Evolutionary conservation across 2,888 invertebrate species (phyloP), one percentile per base, ranked within the genome.

Genomic region (Drosophila gaucha): DNA sequence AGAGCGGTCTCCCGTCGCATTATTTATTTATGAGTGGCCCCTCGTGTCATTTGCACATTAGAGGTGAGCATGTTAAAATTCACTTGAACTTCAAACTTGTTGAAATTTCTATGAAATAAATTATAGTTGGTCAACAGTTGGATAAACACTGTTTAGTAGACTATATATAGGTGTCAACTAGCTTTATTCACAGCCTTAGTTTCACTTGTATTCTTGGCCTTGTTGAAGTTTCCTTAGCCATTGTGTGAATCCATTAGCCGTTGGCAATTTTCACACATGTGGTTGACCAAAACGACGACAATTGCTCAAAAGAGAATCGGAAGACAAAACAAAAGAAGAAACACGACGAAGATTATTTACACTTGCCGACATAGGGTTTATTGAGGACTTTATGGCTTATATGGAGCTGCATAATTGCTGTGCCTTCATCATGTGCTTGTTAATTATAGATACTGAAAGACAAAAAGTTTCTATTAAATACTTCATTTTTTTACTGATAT

Each of bases 11-110:
- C 72, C 41, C 22, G 22, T 36, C 44, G 54, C 51, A 82, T 78
- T 71, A 82, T 67, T 70, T 85, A 82, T 85, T 78, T 78, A 85
- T 67, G 64, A 58, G 69, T 31, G 35, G 30, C 38, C 46, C 51
- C 51, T 3, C 55, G 22, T 35, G 51, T 39, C 30, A 47, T 35
- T 54, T 46, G 26, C 30, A 16, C 28, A 36, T 6, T 54, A 26
- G 6, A 26, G 52, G 52, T 31, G 41, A 31, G 26, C 31, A 46
- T 10, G 10, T 50, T 36, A 9, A 60, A 22, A 20, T 14, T 4
- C 9, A 12, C 12, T 18, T 6, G 4, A 12, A 6, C 35, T 26
- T 31, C 18, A 35, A 16, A 1, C 28, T 22, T 14, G 18, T 9
- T 38, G 6, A n/a, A 30, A 16, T 38, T 39, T 14, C 30, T 30